Base-by-base conservation (phyloP, 1,140 invertebrate species). In the Tetramorium parvispinum region DNA sequence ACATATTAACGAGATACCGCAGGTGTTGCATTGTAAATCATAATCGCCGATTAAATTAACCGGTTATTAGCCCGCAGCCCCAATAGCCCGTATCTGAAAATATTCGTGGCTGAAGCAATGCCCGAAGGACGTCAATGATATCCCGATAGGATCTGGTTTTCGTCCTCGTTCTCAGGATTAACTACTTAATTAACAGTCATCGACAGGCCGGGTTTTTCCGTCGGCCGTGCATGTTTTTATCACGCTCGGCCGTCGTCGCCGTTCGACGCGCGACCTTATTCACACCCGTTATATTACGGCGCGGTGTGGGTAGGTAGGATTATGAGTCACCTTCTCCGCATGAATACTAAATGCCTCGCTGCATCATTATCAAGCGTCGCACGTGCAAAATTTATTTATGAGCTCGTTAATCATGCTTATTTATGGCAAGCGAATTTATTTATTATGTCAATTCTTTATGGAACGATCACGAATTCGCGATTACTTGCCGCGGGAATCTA, bases 381-480 rank as follows among this genome's bases (percentile, higher is more conserved):
- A 82, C 53, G 79, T 75, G 79, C 68, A 83, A 75, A 73, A 83
- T 83, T 83, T 83, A 83, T 83, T 83, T 83, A 75, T 73, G 53
- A 59, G 55, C 37, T 75, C 68, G 40, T 49, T 83, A 46, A 75
- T 83, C 79, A 75, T 43, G 79, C 7, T 59, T 83, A 83, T 83
- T 73, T 73, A 83, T 83, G 75, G 68, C 24, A 16, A 57, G 21
- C 13, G n/a, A 6, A 73, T 61, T 59, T 73, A 75, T 59, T 59
- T 73, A 59, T n/a, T n/a, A 37, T 49, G 24, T 83, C 79, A 37
- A 59, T 73, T 73, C 24, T 75, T 73, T 57, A 61, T n/a, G 6
- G 32, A 18, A 59, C 53, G 10, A 83, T 75, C 32, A 21, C 40
- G 0, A 11, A 46, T 8, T 40, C 8, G 13, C 10, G 49, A 27